These are phyloP conservation scores for Bradypodion pumilum DNA, from an alignment of 2,797 vertebrate genomes.

Conservation along the genomic window DNA sequence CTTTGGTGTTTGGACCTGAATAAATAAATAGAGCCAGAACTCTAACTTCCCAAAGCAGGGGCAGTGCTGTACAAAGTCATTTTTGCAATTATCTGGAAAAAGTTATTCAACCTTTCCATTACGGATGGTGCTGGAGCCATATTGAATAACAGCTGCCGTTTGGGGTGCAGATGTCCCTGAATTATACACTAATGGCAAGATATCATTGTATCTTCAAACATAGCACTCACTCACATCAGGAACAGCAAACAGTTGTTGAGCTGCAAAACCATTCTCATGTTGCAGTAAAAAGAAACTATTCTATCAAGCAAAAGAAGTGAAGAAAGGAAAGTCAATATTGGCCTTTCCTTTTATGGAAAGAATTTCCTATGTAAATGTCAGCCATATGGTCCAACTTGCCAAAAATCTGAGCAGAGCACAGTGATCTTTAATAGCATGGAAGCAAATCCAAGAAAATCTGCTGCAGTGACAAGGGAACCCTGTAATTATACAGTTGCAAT, in stretches of 20 bases:
- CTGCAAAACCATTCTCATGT: slow-evolving; percentile 10
- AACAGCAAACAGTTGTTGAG: slow-evolving; percentile 14
- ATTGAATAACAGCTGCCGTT: slow-evolving; percentile 8
- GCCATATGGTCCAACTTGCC: background rate
- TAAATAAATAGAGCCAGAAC: rapidly evolving
- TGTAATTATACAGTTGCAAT: background rate
- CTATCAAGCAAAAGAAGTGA: background rate
- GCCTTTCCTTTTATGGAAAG: slow-evolving; percentile 10
- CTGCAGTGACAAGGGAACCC: background rate
- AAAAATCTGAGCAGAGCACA: background rate
- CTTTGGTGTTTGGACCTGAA: no score
- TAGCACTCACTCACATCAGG: background rate
- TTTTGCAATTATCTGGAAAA: slow-evolving; percentile 3
- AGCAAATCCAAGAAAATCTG: slow-evolving; percentile 2
- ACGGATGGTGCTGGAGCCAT: background rate
- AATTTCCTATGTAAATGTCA: slow-evolving; percentile 23
- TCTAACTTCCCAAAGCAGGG: background rate
- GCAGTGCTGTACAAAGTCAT: background rate
- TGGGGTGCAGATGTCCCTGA: background rate
- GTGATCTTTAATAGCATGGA: background rate
- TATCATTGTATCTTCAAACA: background rate
- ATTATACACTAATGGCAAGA: slow-evolving; percentile 7
- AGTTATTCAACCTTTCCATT: background rate
- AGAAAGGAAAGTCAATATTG: slow-evolving; percentile 19
- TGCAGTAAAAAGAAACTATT: slow-evolving; percentile 1